Evolutionary conservation across 2,113 vertebrate species (phyloP).

Genomic region (Microtus pennsylvanicus): DNA sequence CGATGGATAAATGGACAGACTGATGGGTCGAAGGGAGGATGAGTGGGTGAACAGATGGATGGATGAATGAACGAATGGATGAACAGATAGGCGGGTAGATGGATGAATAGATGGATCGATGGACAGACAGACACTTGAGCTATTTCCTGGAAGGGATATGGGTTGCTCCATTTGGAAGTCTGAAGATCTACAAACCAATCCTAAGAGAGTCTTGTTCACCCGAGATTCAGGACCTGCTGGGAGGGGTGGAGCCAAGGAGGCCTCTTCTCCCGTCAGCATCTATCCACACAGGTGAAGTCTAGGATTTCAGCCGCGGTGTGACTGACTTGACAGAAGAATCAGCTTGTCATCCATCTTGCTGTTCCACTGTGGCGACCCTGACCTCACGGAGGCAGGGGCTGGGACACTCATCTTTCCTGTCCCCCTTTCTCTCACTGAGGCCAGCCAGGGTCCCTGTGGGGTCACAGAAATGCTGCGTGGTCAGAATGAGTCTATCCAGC

Average conservation of each 20-base stretch:
- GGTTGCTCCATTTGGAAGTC: background rate
- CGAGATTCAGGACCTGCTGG: background rate
- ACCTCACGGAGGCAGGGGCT: background rate
- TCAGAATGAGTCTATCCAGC: background rate
- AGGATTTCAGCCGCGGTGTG: background rate
- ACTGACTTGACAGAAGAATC: conserved; percentile 22
- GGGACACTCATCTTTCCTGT: conserved; percentile 12
- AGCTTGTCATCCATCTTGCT: conserved; percentile 17
- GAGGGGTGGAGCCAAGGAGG: background rate
- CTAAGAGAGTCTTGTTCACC: background rate
- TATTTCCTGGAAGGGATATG: background rate
- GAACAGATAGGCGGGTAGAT: background rate
- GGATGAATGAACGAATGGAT: background rate
- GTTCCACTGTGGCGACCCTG: conserved; percentile 48
- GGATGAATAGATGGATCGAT: too few species aligned
- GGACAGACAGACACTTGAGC: background rate
- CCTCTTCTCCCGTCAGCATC: conserved; percentile 9
- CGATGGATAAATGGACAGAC: background rate
- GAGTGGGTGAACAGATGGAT: background rate
- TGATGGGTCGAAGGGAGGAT: background rate
- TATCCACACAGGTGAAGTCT: background rate
- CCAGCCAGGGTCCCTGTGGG: background rate
- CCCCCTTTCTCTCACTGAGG: background rate
- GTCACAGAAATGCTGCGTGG: conserved; percentile 29
- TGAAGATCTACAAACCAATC: background rate